Conservation (phyloP, 2,888 invertebrate genomes). For the Bhutanitis thaidina region DNA sequence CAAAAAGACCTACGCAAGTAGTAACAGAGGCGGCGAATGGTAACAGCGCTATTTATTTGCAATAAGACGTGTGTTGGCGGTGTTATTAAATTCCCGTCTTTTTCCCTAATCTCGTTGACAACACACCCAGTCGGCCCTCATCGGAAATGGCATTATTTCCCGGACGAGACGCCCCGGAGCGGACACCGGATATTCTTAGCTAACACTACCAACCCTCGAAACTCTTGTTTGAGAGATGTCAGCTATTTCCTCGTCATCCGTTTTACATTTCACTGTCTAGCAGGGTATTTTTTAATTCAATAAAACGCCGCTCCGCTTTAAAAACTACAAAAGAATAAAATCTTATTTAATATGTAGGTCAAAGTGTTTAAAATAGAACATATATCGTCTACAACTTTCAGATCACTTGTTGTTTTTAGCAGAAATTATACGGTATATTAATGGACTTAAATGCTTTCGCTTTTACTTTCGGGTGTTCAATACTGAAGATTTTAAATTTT, state of each 20-base stretch:
- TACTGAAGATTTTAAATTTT: too few relatives aligned
- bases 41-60: conserved; percentile 39
- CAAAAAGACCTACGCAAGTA: neutral
- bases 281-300: neutral
- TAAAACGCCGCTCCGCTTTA: neutral
- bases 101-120: conserved; percentile 63
- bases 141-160: conserved; percentile 74
- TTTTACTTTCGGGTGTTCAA: too few relatives aligned
- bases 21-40: neutral
- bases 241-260: conserved; percentile 47
- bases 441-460: too few relatives aligned
- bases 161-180: conserved; percentile 35
- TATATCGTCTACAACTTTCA: too few relatives aligned
- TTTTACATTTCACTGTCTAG: conserved; percentile 37
- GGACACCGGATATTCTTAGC: conserved; percentile 61
- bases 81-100: conserved; percentile 69
- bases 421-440: too few relatives aligned
- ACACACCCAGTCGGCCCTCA: conserved; percentile 64
- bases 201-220: conserved; percentile 34
- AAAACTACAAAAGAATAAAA: too few relatives aligned
- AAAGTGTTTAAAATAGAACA: too few relatives aligned
- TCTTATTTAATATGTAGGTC: too few relatives aligned
- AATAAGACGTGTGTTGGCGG: conserved; percentile 52
- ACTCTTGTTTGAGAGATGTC: conserved; percentile 47
- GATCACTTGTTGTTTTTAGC: too few relatives aligned